Base-by-base conservation (phyloP, 1,140 invertebrate species). In the Linepithema humile region DNA sequence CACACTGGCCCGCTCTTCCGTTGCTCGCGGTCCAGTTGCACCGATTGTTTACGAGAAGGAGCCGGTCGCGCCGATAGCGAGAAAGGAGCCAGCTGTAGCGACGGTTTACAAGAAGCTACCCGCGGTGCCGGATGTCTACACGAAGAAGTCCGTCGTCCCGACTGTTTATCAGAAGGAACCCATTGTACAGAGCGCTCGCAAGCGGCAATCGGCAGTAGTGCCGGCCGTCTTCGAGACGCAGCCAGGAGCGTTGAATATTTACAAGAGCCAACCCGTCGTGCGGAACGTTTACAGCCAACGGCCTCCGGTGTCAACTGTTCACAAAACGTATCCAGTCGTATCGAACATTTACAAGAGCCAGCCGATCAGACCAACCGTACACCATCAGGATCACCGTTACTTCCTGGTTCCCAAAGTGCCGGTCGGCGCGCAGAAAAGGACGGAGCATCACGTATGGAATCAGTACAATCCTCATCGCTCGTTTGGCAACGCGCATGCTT, bases 281-380 rank as follows among this genome's bases (percentile, higher is more conserved):
- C 72, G 17, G n/a, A 74, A 53, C n/a, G 60, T 78, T 35, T 67
- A 50, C 29, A 78, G 69, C 32, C 59, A 53, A 40, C 75, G 50
- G 32, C 15, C 55, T 32, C 7, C 62, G 9, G 29, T 78, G 45
- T 45, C 32, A 38, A 50, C 45, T 35, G 62, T 69, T 67, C 75
- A 2, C 29, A 38, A 69, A n/a, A 10, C 15, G 15, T 20, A 50
- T 17, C 32, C 75, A 40, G 17, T 3, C 29, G 29, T 67, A 10
- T n/a, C 62, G 12, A 53, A 23, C 29, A n/a, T 69, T 57, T 50
- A 78, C 6, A 69, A 23, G 12, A 67, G 15, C 2, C 60, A 78
- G 35, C 62, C n/a, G 45, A 23, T 69, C n/a, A 20, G 32, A 38
- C 43, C 43, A 20, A 15, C 20, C 15, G 43, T 53, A 17, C 23